Evolutionary conservation across 2,113 vertebrate genomes (phyloP), one percentile per base, ranked within the genome.

Genomic region (Cygnus buccinator): DNA sequence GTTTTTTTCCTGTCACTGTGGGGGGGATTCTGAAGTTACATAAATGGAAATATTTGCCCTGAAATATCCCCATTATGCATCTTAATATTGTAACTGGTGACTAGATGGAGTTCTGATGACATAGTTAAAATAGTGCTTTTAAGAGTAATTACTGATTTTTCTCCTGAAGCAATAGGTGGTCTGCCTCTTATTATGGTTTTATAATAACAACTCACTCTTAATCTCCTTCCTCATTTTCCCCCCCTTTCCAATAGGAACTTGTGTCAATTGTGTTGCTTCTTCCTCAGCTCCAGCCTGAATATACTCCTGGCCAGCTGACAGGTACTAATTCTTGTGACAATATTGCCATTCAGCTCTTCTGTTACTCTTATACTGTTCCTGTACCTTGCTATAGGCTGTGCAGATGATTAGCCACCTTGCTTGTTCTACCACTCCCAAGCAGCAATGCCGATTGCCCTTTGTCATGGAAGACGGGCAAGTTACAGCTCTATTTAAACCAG

Each of bases 1-100:
- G 35, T 92, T 68, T 25, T 83, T 85, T 93, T 93, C 35, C 26
- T 79, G 44, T 83, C 59, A 66, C 26, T 35, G 35, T 61, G 11
- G 43, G 29, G 59, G 33, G 23, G 11, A 74, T 67, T 91, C 72
- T 94, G 44, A 96, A 87, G 29, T 95, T 84, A 65, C 39, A 22
- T 66, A 80, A 57, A n/a, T 22, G 9, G 13, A 52, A 92, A 67
- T 29, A 13, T 52, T 84, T 78, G 57, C 35, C 63, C 70, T 78
- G 52, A 75, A 74, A 52, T 9, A 8, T 59, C 29, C 43, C 75
- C 74, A 58, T n/a, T 14, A 39, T 35, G 61, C 3, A 7, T 75
- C 28, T 57, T 78, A 59, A 6, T 55, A 44, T n/a, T 57, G 3
- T 29, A 93, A 39, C 22, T 63, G 29, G 13, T 74, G 31, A 76